Evolutionary conservation across 2,888 invertebrate genomes (phyloP), one percentile per base, ranked within the genome.

Genomic region (Euplexia lucipara): DNA sequence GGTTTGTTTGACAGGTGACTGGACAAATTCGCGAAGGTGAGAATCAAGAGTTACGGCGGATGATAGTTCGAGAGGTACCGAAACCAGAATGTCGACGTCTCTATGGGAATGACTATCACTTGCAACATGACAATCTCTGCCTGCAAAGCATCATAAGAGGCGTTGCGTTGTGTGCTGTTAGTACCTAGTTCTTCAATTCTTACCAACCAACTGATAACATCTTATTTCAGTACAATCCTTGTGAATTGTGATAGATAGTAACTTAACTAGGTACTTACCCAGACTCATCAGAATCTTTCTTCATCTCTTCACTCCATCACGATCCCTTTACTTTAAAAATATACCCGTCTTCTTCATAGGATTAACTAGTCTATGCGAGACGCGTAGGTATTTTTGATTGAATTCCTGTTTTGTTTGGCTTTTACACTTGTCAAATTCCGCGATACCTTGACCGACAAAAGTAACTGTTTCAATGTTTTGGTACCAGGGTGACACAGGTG

Each of bases 41-140:
- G 67, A 92, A 94, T 82, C 95, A 95, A 77, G 95, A 95, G 78
- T 85, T 95, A 2, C 79, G 95, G 7, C 88, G 95, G 1, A 95
- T 95, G 95, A 92, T 95, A 32, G 94, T 92, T 2, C 83, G 84
- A 0, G 92, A 91, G 54, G 79, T 91, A 0, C 72, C 88, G 0
- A 87, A 91, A 4, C 48, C 84, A 0, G 87, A 91, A 58, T 95
- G 95, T 70, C 84, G 95, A 2, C 63, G 86, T 41, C 70, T 88
- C 26, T 94, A 95, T 71, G 95, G 93, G 5, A 94, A 92, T 56
- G 94, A 94, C 49, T 95, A 94, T 74, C 88, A 89, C 1, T 82
- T 95, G 7, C 95, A 95, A 69, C 89, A 91, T 20, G 95, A 95
- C 80, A 93, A 95, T 71, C 90, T 94, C 78, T 95, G 95, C 48